Base-by-base conservation (phyloP, 2,797 vertebrate species). In the Onychomys leucogaster region DNA sequence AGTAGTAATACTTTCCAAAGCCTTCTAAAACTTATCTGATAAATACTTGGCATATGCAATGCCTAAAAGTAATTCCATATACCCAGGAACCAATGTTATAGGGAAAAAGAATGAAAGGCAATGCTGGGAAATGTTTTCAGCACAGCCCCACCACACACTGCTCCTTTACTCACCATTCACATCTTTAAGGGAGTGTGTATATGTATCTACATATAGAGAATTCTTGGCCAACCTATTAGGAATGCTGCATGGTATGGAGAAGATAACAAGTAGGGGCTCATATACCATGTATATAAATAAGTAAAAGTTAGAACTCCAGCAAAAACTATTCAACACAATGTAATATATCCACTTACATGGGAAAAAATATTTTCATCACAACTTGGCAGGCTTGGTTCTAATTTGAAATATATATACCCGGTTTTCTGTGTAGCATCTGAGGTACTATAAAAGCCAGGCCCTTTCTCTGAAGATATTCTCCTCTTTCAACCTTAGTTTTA, bases 161-260 rank as follows among this genome's bases (percentile, higher is more conserved):
- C 34, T 65, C 16, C 46, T 34, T 46, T 78, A 63, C 34, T 90
- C 27, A 11, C 0, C 14, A 8, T 3, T 0, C 16, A 13, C 73
- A 6, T 65, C 67, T 65, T 94, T n/a, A n/a, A n/a, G 69, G 1
- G 12, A 63, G 25, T 2, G 10, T 12, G 4, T 3, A 0, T 2
- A 4, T 2, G 0, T 32, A 7, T 1, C 1, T n/a, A 29, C 21
- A 69, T 19, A 52, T 41, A n/a, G 21, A 0, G 5, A 46, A 77
- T 29, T 9, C 41, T n/a, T 34, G 21, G 34, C 34, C 65, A 63
- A 10, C 6, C 11, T 57, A 32, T 12, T 14, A 14, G 32, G 1
- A 52, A 86, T 55, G 76, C 61, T 7, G 0, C 29, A 32, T 34
- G n/a, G 21, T 46, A 77, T 43, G 37, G 19, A 55, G 1, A n/a